These are phyloP conservation scores for Papilio helenus DNA, from an alignment of 1,140 invertebrate genomes.

Conservation along the genomic window DNA sequence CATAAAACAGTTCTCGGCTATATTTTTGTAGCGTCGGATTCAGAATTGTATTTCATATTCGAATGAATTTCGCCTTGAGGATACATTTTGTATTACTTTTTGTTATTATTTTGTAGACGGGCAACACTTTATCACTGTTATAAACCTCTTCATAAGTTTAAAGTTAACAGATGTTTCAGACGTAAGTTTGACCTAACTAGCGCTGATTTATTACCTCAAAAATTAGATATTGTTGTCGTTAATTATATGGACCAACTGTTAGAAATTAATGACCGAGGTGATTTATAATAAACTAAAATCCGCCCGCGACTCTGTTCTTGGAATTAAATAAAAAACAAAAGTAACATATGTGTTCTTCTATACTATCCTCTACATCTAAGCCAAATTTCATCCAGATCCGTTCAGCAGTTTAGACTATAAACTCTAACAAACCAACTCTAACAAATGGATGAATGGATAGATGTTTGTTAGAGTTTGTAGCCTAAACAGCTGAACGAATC, in stretches of 20 bases:
- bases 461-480: too few relatives aligned
- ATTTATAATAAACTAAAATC: neutral
- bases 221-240: neutral
- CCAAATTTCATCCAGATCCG: too few relatives aligned
- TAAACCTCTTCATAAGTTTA: neutral
- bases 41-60: neutral
- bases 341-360: too few relatives aligned
- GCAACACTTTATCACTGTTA: neutral
- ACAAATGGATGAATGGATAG: too few relatives aligned
- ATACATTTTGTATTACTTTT: neutral
- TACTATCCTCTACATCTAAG: too few relatives aligned
- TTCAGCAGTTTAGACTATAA: too few relatives aligned
- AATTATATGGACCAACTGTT: neutral
- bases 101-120: neutral
- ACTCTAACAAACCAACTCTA: too few relatives aligned
- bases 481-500: too few relatives aligned
- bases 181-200: neutral
- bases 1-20: neutral
- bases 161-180: neutral
- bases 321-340: too few relatives aligned
- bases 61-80: neutral
- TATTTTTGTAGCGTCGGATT: neutral
- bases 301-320: too few relatives aligned
- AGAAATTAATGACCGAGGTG: neutral
- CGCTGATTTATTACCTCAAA: neutral